phyloP scores from a whole-genome alignment of 2,888 invertebrate genomes.

The Automeris io region DNA sequence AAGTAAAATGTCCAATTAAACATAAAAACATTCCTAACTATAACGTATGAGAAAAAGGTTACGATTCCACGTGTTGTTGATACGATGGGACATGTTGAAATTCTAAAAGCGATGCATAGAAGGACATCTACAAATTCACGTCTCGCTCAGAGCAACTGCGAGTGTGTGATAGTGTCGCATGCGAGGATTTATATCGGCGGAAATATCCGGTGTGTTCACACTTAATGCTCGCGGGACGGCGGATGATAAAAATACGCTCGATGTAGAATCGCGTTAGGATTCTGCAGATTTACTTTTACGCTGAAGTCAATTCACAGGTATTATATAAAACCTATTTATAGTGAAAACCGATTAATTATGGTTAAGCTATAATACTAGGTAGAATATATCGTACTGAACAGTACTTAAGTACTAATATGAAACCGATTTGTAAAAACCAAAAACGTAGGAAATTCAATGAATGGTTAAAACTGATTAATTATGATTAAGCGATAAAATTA shows the following conservation, averaged over 20 bases:
- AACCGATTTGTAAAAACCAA: too few species aligned
- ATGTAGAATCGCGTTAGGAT: slow-evolving; percentile 40
- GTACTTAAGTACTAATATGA: too few species aligned
- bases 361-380: background rate
- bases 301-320: slow-evolving; percentile 5
- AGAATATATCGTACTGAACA: too few species aligned
- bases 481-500: too few species aligned
- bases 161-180: slow-evolving; percentile 53
- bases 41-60: background rate
- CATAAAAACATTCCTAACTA: too few species aligned
- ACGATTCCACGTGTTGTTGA: slow-evolving; percentile 21
- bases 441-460: too few species aligned
- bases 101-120: slow-evolving; percentile 49
- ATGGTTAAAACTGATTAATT: too few species aligned
- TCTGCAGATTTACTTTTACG: slow-evolving; percentile 39
- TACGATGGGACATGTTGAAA: slow-evolving; percentile 50
- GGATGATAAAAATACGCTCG: slow-evolving; percentile 48
- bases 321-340: background rate
- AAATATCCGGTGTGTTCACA: slow-evolving; percentile 63
- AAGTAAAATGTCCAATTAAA: too few species aligned
- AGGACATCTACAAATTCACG: slow-evolving; percentile 59
- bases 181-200: slow-evolving; percentile 64
- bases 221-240: slow-evolving; percentile 45
- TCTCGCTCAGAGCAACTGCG: slow-evolving; percentile 45
- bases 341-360: background rate